A percentile compares a stretch with the other conserved stretches of the same genome.
These are phyloP conservation scores for Calypte anna DNA, from an alignment of 2,113 vertebrate species.

Conservation along the genomic window DNA sequence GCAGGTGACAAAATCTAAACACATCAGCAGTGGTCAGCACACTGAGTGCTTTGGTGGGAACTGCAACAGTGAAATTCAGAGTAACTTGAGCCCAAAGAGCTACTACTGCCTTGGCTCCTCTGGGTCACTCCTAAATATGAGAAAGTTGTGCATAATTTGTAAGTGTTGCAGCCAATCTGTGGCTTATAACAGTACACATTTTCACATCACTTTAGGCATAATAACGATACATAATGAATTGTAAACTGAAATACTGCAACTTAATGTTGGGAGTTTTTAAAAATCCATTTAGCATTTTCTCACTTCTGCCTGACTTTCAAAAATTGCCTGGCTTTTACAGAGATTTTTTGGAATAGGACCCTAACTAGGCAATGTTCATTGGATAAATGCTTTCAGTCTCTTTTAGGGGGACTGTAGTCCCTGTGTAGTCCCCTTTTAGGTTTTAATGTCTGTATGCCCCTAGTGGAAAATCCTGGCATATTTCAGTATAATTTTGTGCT, in stretches of 20 bases:
- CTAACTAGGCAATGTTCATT: background rate
- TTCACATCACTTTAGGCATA: background rate
- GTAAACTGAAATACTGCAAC: background rate
- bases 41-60: background rate
- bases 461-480: slow-evolving; percentile 10
- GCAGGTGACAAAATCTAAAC: background rate
- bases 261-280: background rate
- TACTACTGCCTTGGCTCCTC: background rate
- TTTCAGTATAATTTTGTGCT: slow-evolving; percentile 48
- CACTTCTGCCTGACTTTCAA: background rate
- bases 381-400: background rate
- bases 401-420: no score
- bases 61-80: background rate
- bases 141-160: background rate
- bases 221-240: background rate
- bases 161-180: background rate
- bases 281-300: slow-evolving; percentile 3
- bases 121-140: background rate
- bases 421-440: background rate
- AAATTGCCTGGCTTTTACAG: background rate
- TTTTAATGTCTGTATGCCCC: background rate
- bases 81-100: background rate
- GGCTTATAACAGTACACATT: background rate
- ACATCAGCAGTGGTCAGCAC: background rate
- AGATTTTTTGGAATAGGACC: background rate